These are phyloP conservation scores for Lepetodrilus schrolli DNA, from an alignment of 2,888 invertebrate species.

Conservation along the genomic window DNA sequence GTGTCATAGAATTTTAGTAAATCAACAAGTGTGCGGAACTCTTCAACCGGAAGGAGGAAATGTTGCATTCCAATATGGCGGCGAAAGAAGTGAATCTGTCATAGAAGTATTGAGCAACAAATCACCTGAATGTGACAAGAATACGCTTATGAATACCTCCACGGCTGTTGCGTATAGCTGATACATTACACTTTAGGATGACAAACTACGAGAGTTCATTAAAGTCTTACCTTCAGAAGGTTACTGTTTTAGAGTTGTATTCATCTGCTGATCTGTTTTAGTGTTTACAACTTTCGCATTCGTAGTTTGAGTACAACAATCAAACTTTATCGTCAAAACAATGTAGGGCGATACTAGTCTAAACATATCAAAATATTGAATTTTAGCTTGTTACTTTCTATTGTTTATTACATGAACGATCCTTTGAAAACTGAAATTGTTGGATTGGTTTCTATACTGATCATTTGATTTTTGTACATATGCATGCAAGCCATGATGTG, in stretches of 20 bases:
- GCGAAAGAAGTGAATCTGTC: neutral
- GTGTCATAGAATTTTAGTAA: neutral
- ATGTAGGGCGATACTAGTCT: too few species aligned
- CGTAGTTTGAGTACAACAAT: too few species aligned
- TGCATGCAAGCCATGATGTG: too few species aligned
- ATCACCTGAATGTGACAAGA: neutral
- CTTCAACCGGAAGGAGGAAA: conserved; percentile 11
- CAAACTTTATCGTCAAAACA: too few species aligned
- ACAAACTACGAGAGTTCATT: conserved; percentile 39
- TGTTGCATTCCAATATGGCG: conserved; percentile 25
- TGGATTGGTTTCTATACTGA: too few species aligned
- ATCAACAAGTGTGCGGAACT: conserved; percentile 13
- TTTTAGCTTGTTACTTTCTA: too few species aligned
- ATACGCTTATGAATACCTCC: neutral
- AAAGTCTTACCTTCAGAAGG: conserved; percentile 39
- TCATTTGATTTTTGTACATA: too few species aligned
- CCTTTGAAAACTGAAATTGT: too few species aligned
- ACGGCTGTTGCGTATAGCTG: neutral
- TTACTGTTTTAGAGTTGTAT: conserved; percentile 15
- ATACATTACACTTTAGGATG: conserved; percentile 26
- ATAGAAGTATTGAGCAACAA: conserved; percentile 23
- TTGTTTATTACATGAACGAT: too few species aligned
- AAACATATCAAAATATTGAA: too few species aligned
- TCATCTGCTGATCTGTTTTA: too few species aligned
- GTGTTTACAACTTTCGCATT: too few species aligned